Evolutionary conservation across 2,888 invertebrate genomes (phyloP), one percentile per base, ranked within the genome.

Genomic region (Strigamia crassipes): DNA sequence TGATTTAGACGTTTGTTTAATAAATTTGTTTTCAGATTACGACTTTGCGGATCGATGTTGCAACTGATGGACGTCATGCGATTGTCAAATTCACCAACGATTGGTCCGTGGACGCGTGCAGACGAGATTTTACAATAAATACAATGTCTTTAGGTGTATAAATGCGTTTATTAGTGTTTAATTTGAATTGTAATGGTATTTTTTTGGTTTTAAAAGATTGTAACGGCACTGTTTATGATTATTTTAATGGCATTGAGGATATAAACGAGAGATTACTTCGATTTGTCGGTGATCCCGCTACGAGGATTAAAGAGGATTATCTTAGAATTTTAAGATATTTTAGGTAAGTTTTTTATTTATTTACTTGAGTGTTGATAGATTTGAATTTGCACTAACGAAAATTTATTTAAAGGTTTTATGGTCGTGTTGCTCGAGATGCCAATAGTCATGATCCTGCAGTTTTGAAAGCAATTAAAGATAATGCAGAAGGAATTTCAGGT

Each of bases 121-220:
- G 99, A 85, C 90, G 99, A 85, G 99, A 99, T 89, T 91, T 99
- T 2, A 99, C 99, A 0, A 94, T 99, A 82, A 99, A 99, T 90
- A 96, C 99, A 0, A 96, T 99, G 95, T 97, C 96, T 89, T 89
- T 97, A 85, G 94, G 94, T 93, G 86, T 82, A 31, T 15, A 13
- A 8, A 2, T 83, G 80, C 15, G 42, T 1, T 42, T 13, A 34
- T 34, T 34, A 6, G 6, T 34, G 6, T 42, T 42, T 10, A 13
- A 8, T 15, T 1, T 6, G 3, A 34, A 6, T 34, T 34, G 34
- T 5, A 34, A 34, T 34, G 15, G 12, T 42, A 42, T 42, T 10
- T 42, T 13, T 6, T 42, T 42, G 4, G 1, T 13, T 1, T 15
- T 89, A 86, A 84, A 88, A 90, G 96, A 93, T 84, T 91, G 98